Conservation (phyloP, 2,888 invertebrate genomes). For the Dinocampus coccinellae region DNA sequence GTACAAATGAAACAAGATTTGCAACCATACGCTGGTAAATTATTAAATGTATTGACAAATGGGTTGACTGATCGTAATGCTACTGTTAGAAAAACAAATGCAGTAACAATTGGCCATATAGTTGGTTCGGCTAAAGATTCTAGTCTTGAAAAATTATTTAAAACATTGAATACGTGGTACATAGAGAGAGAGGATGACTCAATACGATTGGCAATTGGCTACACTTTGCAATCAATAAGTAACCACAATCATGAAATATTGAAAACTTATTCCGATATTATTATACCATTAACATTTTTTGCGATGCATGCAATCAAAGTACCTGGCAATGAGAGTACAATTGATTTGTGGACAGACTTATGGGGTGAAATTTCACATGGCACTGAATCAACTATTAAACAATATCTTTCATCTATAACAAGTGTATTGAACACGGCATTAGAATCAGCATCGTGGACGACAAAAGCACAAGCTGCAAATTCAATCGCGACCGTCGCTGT, state of each 20-base stretch:
- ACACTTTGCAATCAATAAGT: constrained; percentile 84
- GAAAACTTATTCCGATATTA: constrained; percentile 80
- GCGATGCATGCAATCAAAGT: constrained; percentile 89
- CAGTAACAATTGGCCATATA: constrained; percentile 87
- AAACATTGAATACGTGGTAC: constrained; percentile 76
- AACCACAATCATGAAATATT: constrained; percentile 87
- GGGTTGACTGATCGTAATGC: constrained; percentile 88
- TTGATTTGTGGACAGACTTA: constrained; percentile 87
- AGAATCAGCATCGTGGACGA: constrained; percentile 88
- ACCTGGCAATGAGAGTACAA: constrained; percentile 74
- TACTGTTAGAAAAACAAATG: constrained; percentile 86
- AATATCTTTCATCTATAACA: constrained; percentile 81
- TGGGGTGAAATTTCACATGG: constrained; percentile 93
- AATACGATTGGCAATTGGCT: constrained; percentile 80
- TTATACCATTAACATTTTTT: constrained; percentile 88
- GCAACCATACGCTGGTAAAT: constrained; percentile 75
- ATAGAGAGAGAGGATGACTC: constrained; percentile 82
- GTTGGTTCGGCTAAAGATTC: constrained; percentile 85
- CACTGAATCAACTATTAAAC: constrained; percentile 80
- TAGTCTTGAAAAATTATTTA: constrained; percentile 77
- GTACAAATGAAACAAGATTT: constrained; percentile 71
- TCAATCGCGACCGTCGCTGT: constrained; percentile 85
- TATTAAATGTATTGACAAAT: constrained; percentile 77
- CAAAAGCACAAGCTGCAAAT: constrained; percentile 87
- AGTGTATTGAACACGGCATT: constrained; percentile 79